Evolutionary conservation across 2,113 vertebrate species (phyloP).

Genomic region (Ciconia boyciana): DNA sequence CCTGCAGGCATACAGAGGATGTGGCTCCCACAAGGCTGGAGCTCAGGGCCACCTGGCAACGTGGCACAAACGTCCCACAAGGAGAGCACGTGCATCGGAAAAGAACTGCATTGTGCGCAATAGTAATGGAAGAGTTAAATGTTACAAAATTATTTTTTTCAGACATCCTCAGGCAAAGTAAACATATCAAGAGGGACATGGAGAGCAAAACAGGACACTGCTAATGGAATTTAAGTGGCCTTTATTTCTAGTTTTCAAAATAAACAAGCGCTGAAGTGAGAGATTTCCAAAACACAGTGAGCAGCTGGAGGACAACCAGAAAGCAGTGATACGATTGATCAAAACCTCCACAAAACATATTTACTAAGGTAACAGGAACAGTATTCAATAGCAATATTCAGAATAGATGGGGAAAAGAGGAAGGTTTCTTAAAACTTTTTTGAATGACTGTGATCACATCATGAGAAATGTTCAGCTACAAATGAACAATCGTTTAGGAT

Average conservation of each 20-base stretch:
- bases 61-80: too few relatives aligned
- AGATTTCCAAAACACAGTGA: background rate
- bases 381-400: background rate
- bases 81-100: rapidly evolving
- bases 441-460: background rate
- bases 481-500: background rate
- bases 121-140: background rate
- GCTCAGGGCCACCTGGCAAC: background rate
- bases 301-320: background rate
- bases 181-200: background rate
- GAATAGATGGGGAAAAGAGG: background rate
- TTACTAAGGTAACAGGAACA: background rate
- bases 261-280: background rate
- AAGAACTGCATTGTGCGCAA: rapidly evolving
- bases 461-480: background rate
- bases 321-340: background rate
- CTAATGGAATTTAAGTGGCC: background rate
- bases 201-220: background rate
- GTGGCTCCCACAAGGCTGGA: background rate
- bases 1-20: background rate
- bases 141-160: background rate
- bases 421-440: background rate
- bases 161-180: background rate
- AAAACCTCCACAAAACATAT: background rate
- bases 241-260: conserved; percentile 4